Percentiles rank a stretch among this genome's conserved stretches.
Conservation (phyloP, 2,113 vertebrate genomes). For the Hassar affinis region DNA sequence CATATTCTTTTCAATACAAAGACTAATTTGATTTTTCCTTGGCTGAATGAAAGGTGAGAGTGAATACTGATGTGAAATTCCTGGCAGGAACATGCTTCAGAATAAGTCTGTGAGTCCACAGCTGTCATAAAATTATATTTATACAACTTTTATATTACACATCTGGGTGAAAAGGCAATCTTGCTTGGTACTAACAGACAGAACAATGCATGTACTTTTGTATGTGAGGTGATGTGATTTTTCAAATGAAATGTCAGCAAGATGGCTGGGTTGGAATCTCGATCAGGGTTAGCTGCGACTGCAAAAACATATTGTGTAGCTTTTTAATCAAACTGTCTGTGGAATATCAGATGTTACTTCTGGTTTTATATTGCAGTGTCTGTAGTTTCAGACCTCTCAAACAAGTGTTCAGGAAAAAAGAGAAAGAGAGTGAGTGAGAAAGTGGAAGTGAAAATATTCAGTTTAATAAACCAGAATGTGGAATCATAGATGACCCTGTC, state of each 20-base stretch:
- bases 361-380: neutral
- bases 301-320: neutral
- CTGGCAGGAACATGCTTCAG: neutral
- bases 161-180: neutral
- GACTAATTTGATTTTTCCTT: neutral
- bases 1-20: neutral
- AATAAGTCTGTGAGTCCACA: neutral
- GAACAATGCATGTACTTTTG: neutral
- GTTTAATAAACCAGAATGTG: neutral
- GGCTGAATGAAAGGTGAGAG: neutral
- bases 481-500: neutral
- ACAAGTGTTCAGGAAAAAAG: conserved; percentile 3
- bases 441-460: neutral
- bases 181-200: neutral
- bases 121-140: neutral
- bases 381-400: neutral
- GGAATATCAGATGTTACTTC: neutral
- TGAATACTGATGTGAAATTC: neutral
- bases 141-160: neutral
- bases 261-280: neutral
- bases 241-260: neutral
- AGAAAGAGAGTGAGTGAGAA: conserved; percentile 7
- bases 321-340: neutral
- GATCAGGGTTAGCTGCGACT: neutral
- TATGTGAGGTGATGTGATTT: neutral